Percentiles rank a stretch among this genome's conserved stretches.
These are phyloP conservation scores for Pyrocoelia pectoralis DNA, from an alignment of 2,888 invertebrate genomes.

Conservation along the genomic window DNA sequence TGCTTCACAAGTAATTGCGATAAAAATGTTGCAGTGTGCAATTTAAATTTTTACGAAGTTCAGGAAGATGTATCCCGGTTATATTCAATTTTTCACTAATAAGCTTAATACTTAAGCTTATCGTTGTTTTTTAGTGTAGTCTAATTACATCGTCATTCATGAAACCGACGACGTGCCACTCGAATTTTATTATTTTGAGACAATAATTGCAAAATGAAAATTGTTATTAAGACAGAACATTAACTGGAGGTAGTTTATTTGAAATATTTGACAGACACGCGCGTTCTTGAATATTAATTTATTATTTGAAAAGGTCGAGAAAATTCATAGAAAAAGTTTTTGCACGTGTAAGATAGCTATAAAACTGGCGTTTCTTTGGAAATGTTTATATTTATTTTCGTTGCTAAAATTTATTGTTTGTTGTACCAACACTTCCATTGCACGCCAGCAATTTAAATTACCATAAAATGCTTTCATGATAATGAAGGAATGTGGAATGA, in stretches of 20 bases:
- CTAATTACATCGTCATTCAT: too few relatives aligned
- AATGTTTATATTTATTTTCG: background rate
- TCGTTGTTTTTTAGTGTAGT: too few relatives aligned
- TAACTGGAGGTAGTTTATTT: background rate
- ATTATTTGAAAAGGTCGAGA: background rate
- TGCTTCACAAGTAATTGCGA: too few relatives aligned
- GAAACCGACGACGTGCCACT: too few relatives aligned
- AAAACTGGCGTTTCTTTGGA: background rate
- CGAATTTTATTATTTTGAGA: too few relatives aligned
- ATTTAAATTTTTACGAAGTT: too few relatives aligned
- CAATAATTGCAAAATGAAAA: too few relatives aligned
- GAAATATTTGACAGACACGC: constrained; percentile 1
- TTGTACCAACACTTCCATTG: constrained; percentile 8
- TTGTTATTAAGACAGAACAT: too few relatives aligned
- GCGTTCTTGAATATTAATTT: background rate
- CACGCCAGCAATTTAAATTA: constrained; percentile 10
- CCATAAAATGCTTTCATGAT: constrained; percentile 6
- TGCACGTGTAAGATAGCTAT: background rate
- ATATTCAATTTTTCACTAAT: too few relatives aligned
- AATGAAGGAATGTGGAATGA: background rate
- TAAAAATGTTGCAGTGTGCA: too few relatives aligned
- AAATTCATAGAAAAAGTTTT: constrained; percentile 5
- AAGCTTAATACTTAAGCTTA: too few relatives aligned
- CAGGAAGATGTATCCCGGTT: too few relatives aligned
- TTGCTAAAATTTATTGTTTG: background rate